Evolutionary conservation across 2,888 invertebrate species (phyloP).

Genomic region (Metellina segmentata): DNA sequence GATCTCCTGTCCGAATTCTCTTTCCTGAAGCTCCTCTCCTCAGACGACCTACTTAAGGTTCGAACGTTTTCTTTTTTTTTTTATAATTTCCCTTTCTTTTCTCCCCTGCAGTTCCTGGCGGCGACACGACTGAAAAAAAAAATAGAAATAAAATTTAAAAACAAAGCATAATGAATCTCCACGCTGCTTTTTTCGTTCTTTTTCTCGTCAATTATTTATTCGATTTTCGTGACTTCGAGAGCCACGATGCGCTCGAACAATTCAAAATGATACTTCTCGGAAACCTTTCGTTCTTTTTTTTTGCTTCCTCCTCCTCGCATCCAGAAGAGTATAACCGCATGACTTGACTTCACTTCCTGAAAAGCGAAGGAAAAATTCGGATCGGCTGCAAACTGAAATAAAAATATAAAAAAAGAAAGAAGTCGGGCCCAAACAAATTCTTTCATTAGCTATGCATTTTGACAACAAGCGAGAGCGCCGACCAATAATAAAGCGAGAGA

Average conservation of each 20-base stretch:
- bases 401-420: background rate
- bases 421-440: slow-evolving; percentile 61
- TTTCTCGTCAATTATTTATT: background rate
- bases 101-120: background rate
- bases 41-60: slow-evolving; percentile 26
- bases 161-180: slow-evolving; percentile 5
- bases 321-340: slow-evolving; percentile 1
- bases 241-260: slow-evolving; percentile 16
- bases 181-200: background rate
- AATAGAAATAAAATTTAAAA: background rate
- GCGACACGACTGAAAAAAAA: background rate
- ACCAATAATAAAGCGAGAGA: background rate
- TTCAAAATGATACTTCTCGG: slow-evolving; percentile 18
- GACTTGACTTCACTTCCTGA: slow-evolving; percentile 23
- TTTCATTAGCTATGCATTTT: slow-evolving; percentile 61
- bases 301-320: background rate
- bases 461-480: slow-evolving; percentile 37
- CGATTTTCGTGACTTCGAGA: slow-evolving; percentile 23
- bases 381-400: background rate
- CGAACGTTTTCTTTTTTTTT: slow-evolving; percentile 13
- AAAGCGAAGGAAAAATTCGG: slow-evolving; percentile 2
- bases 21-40: background rate
- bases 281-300: background rate
- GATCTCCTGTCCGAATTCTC: background rate
- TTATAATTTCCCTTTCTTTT: slow-evolving; percentile 19